Conservation (phyloP, 2,113 vertebrate species). For the Mungos mungo region DNA sequence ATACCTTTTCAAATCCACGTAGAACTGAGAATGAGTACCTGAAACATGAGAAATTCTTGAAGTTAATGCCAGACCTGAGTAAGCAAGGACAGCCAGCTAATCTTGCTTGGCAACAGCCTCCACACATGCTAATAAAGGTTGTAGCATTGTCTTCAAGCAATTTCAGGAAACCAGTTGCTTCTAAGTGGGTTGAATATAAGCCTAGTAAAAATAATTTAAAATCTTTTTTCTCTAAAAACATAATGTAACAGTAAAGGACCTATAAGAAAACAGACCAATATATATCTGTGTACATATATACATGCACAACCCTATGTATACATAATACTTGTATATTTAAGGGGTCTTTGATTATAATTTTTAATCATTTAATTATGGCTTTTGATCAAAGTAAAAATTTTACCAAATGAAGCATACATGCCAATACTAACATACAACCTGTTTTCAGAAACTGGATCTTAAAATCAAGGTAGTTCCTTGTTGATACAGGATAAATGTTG, state of each 20-base stretch:
- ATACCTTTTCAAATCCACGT: neutral
- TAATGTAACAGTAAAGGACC: neutral
- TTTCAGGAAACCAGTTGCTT: neutral
- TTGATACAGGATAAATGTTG: neutral
- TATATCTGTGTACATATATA: neutral
- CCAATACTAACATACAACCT: neutral
- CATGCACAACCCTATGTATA: neutral
- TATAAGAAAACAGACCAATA: neutral
- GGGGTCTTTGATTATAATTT: neutral
- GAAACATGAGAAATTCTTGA: neutral
- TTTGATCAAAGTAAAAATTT: neutral
- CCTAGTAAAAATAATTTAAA: conserved; percentile 8
- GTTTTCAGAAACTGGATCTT: neutral
- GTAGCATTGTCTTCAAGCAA: neutral
- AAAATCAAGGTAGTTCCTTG: neutral
- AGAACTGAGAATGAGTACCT: neutral
- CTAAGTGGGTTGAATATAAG: neutral
- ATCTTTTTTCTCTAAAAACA: neutral
- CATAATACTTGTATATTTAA: neutral
- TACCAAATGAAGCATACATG: neutral
- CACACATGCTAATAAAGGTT: neutral
- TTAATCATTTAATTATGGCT: neutral
- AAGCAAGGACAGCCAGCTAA: neutral
- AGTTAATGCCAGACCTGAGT: neutral
- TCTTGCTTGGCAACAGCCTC: neutral